Conservation (phyloP, 2,113 vertebrate species). For the Xiphophorus maculatus region DNA sequence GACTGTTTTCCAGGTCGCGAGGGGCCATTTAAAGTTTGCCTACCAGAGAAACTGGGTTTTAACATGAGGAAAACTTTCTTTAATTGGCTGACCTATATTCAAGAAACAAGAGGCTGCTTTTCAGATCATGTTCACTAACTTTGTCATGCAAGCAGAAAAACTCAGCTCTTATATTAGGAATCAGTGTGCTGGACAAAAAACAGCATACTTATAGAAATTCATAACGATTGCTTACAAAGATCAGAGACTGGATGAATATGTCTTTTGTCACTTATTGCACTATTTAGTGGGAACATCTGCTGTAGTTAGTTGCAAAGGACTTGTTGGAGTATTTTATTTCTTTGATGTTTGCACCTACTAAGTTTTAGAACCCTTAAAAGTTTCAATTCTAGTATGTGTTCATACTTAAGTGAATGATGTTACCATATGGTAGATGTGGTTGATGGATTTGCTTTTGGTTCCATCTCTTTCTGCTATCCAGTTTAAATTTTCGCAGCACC, state of each 20-base stretch:
- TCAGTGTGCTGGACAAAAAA: conserved; percentile 1
- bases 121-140: conserved; percentile 1
- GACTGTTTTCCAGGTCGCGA: conserved; percentile 42
- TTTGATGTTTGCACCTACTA: neutral
- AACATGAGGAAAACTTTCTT: conserved; percentile 35
- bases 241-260: neutral
- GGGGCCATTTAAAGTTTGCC: conserved; percentile 38
- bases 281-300: conserved; percentile 1
- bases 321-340: neutral
- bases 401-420: too few species aligned
- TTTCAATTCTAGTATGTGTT: too few species aligned
- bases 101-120: conserved; percentile 21
- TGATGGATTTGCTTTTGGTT: too few species aligned
- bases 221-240: conserved; percentile 14
- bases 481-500: too few species aligned
- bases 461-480: too few species aligned
- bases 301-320: neutral
- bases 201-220: conserved; percentile 13
- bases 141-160: conserved; percentile 11
- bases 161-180: neutral
- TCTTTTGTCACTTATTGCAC: neutral
- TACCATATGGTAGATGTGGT: too few species aligned
- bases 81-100: conserved; percentile 55
- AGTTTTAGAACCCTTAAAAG: neutral
- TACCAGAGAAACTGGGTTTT: conserved; percentile 16